phyloP scores from a whole-genome alignment of 2,113 vertebrate genomes.

The Malurus alboscapulatus region DNA sequence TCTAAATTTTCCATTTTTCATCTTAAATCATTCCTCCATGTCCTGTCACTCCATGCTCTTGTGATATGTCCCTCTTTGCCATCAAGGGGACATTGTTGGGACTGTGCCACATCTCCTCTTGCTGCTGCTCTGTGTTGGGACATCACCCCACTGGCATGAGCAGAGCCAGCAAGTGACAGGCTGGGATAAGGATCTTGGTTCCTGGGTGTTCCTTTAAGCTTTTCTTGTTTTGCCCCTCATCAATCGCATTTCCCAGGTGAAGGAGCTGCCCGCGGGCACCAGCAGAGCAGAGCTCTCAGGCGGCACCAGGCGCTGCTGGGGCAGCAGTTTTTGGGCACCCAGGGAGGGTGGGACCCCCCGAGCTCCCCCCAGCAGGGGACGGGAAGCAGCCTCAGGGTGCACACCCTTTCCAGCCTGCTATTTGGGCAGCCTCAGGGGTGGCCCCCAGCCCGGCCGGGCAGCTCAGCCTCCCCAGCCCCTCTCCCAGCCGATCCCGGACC shows the following conservation, averaged over 20 bases:
- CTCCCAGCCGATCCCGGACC: not conserved
- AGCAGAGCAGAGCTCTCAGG: not conserved
- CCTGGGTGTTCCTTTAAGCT: not conserved
- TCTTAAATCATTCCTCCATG: not conserved
- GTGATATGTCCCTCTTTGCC: not conserved
- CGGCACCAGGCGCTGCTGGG: not conserved
- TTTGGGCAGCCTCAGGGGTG: rapidly evolving
- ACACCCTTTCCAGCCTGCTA: not conserved
- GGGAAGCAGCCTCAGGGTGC: not conserved
- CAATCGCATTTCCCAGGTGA: rapidly evolving
- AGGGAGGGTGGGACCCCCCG: not conserved
- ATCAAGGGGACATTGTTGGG: not conserved
- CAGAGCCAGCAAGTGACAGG: not conserved
- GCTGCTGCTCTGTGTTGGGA: not conserved
- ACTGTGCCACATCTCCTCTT: not conserved
- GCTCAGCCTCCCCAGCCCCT: not conserved
- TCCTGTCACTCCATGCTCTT: not conserved
- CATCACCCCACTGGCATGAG: not conserved
- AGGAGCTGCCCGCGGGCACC: not conserved
- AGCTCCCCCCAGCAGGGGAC: not conserved
- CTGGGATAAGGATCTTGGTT: not conserved
- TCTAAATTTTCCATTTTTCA: not conserved
- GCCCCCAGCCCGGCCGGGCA: too few species aligned
- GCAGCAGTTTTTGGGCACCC: not conserved
- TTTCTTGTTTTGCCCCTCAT: not conserved